phyloP scores from a whole-genome alignment of 2,797 vertebrate genomes.

The Notolabrus celidotus region DNA sequence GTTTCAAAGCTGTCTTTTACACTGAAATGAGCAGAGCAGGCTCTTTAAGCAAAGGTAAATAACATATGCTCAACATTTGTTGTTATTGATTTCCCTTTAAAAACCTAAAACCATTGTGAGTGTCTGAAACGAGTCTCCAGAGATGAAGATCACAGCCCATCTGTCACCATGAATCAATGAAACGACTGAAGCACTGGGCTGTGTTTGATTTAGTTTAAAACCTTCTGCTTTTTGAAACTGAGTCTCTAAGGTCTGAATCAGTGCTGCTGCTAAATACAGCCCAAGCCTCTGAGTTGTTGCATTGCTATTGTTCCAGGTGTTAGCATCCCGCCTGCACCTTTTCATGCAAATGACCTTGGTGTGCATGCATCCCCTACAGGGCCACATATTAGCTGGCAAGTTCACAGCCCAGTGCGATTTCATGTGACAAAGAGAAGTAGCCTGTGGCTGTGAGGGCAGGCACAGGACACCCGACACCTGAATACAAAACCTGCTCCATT shows the following conservation, averaged over 20 bases:
- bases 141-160: background rate
- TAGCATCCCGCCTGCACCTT: constrained; percentile 10
- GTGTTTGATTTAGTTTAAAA: background rate
- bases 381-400: constrained; percentile 35
- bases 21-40: background rate
- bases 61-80: constrained; percentile 15
- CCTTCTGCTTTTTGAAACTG: background rate
- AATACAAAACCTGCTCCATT: constrained; percentile 66
- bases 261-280: background rate
- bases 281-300: background rate
- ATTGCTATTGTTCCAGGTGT: constrained; percentile 16
- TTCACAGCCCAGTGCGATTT: constrained; percentile 50
- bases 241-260: constrained; percentile 22
- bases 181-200: background rate
- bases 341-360: constrained; percentile 29
- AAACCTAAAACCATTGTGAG: background rate
- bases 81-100: constrained; percentile 25
- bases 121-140: background rate
- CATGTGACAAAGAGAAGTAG: constrained; percentile 46
- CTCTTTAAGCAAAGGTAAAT: background rate
- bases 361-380: background rate
- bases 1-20: background rate
- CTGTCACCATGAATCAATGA: constrained; percentile 1
- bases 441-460: constrained; percentile 48
- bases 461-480: constrained; percentile 72